Evolutionary conservation across 2,888 invertebrate species (phyloP).

Genomic region (Ophraella communa): DNA sequence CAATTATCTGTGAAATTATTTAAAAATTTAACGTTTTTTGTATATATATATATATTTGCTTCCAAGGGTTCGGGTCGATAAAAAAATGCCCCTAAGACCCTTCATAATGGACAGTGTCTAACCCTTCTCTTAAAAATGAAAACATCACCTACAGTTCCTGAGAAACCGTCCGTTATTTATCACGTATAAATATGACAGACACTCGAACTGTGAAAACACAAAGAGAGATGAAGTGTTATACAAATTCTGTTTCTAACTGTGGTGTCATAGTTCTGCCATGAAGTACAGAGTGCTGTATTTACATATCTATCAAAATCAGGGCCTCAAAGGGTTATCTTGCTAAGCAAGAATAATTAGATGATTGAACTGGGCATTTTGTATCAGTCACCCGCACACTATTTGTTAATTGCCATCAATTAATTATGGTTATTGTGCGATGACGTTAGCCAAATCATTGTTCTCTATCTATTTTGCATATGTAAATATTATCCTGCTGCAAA

Average conservation of each 20-base stretch:
- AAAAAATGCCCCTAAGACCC: no score
- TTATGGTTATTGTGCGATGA: conserved; percentile 56
- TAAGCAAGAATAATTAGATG: conserved; percentile 59
- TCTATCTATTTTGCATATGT: conserved; percentile 50
- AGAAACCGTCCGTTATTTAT: not conserved
- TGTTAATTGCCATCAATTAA: conserved; percentile 59
- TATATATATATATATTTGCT: no score
- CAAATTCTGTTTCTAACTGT: conserved; percentile 52
- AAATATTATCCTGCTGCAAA: conserved; percentile 36
- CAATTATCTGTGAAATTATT: no score
- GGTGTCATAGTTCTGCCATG: conserved; percentile 40
- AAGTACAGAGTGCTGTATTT: conserved; percentile 49
- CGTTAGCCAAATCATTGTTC: conserved; percentile 53
- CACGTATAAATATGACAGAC: not conserved
- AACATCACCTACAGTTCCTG: not conserved
- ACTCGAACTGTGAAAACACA: not conserved
- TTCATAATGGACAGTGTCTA: no score
- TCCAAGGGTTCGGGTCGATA: no score
- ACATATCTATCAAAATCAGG: conserved; percentile 59
- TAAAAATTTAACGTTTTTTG: no score
- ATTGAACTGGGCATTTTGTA: conserved; percentile 61
- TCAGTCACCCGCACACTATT: conserved; percentile 61
- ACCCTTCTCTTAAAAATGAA: not conserved
- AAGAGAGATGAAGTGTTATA: conserved; percentile 17
- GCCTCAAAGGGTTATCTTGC: conserved; percentile 58